A percentile compares a stretch with the other conserved stretches of the same genome.
Conservation (phyloP, 2,888 invertebrate genomes). For the Spodoptera exigua region DNA sequence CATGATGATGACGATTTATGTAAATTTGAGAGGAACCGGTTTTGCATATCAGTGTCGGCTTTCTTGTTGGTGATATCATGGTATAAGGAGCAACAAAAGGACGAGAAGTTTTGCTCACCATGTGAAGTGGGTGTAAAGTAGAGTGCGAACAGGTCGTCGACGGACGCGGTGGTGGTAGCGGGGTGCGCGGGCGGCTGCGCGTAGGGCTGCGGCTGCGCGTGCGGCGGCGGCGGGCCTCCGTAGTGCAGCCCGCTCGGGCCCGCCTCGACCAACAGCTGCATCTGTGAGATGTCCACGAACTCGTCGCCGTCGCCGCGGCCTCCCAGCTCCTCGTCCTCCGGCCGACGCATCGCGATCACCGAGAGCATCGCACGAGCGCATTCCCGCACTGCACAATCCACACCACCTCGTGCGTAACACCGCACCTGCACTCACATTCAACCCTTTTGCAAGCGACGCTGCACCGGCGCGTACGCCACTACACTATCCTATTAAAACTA, state of each 20-base stretch:
- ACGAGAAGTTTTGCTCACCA: slow-evolving; percentile 81
- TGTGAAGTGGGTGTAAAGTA: slow-evolving; percentile 92
- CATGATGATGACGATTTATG: slow-evolving; percentile 48
- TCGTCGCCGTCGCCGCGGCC: slow-evolving; percentile 90
- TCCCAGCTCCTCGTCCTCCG: slow-evolving; percentile 91
- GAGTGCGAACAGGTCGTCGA: slow-evolving; percentile 93
- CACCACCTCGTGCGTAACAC: slow-evolving; percentile 70
- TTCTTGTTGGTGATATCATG: slow-evolving; percentile 17
- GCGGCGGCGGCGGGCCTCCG: slow-evolving; percentile 85
- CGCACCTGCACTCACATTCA: slow-evolving; percentile 69
- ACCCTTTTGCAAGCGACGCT: slow-evolving; percentile 52
- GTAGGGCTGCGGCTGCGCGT: slow-evolving; percentile 83
- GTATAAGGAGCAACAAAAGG: slow-evolving; percentile 18
- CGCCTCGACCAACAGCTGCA: slow-evolving; percentile 92
- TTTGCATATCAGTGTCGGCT: slow-evolving; percentile 43
- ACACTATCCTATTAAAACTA: slow-evolving; percentile 65
- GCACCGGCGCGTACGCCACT: slow-evolving; percentile 65
- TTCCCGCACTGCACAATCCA: slow-evolving; percentile 80
- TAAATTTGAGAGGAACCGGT: slow-evolving; percentile 56
- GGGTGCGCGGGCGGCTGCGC: slow-evolving; percentile 75
- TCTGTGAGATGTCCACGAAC: slow-evolving; percentile 95
- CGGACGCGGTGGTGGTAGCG: slow-evolving; percentile 89
- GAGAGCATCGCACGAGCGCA: slow-evolving; percentile 88
- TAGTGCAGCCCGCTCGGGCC: slow-evolving; percentile 87
- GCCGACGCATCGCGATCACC: slow-evolving; percentile 93